Conservation (phyloP, 1,140 invertebrate genomes). For the Penaeus vannamei region DNA sequence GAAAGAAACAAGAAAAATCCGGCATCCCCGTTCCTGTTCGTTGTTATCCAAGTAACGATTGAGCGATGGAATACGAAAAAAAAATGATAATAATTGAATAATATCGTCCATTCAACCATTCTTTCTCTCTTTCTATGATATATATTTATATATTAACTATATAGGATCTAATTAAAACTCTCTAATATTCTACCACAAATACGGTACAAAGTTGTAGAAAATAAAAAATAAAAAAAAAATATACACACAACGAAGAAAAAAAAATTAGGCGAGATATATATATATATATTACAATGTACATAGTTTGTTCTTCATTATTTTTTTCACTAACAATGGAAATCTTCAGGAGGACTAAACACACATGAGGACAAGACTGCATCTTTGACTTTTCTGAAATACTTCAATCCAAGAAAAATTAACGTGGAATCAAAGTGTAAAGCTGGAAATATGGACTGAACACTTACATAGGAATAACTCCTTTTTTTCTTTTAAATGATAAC, state of each 20-base stretch:
- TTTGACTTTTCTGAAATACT: no score
- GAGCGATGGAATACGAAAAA: conserved; percentile 10
- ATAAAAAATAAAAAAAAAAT: no score
- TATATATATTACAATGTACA: conserved; percentile 1
- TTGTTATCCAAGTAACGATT: conserved; percentile 31
- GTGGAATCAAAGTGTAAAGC: no score
- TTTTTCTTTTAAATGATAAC: no score
- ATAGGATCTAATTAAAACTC: conserved; percentile 51
- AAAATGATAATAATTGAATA: not conserved
- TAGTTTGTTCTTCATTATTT: not conserved
- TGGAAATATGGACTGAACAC: no score
- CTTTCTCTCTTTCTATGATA: conserved; percentile 31
- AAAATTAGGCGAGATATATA: not conserved
- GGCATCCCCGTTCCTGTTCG: conserved; percentile 41
- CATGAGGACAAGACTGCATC: no score
- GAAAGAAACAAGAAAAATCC: conserved; percentile 43
- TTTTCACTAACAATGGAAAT: no score
- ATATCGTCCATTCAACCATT: not conserved
- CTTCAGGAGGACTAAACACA: no score
- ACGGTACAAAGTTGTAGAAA: conserved; percentile 42
- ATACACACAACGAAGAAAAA: conserved; percentile 50
- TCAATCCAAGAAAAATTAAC: no score
- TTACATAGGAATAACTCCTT: no score
- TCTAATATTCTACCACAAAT: conserved; percentile 49
- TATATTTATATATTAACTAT: conserved; percentile 55